Conservation (phyloP, 1,140 invertebrate species). For the Danaus melanippus region DNA sequence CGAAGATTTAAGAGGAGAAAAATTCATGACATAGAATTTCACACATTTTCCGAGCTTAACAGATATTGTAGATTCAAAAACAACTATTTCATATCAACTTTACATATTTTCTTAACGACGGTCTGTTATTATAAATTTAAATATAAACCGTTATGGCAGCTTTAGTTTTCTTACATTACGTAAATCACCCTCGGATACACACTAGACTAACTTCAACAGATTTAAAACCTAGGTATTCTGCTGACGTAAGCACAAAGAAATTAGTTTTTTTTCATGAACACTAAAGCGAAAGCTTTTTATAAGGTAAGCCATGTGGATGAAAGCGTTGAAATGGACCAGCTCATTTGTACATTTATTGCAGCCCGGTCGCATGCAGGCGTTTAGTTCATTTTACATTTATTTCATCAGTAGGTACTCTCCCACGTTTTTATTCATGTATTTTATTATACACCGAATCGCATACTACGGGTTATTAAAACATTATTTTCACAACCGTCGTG, state of each 20-base stretch:
- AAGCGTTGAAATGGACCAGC: constrained; percentile 33
- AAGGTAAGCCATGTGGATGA: constrained; percentile 29
- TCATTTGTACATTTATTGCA: constrained; percentile 45
- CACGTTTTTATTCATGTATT: constrained; percentile 51
- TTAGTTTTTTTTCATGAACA: not conserved
- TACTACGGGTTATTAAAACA: constrained; percentile 39
- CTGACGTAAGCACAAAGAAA: not conserved
- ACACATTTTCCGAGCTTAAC: too few species aligned
- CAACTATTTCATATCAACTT: too few species aligned
- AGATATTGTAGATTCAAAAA: too few species aligned
- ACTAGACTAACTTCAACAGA: not conserved
- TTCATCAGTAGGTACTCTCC: constrained; percentile 44
- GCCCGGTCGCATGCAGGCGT: constrained; percentile 55
- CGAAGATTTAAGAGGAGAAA: too few species aligned
- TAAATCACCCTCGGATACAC: constrained; percentile 16
- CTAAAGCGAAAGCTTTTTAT: constrained; percentile 8
- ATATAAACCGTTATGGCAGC: constrained; percentile 21
- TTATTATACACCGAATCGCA: constrained; percentile 47
- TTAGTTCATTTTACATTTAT: constrained; percentile 32
- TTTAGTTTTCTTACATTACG: constrained; percentile 26
- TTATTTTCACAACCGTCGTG: constrained; percentile 60
- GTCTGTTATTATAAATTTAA: constrained; percentile 8
- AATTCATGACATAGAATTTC: too few species aligned
- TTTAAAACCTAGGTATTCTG: not conserved
- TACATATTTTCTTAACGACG: constrained; percentile 3